Evolutionary conservation across 1,140 invertebrate species (phyloP), one percentile per base, ranked within the genome.

Genomic region (Ephestia elutella): DNA sequence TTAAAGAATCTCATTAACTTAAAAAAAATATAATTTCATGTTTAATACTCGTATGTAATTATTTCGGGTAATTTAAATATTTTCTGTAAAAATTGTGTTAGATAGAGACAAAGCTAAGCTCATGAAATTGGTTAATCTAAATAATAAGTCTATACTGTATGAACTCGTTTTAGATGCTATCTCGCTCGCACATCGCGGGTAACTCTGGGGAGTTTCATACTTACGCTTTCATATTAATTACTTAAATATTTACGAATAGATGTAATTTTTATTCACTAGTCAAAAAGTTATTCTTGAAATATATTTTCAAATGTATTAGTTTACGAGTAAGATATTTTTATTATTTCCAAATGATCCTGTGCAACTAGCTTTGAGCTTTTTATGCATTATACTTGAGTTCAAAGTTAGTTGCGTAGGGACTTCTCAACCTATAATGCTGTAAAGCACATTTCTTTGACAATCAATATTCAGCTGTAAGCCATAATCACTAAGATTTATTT

Each of bases 221-320:
- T 56, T 66, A 74, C 71, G 77, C 80, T 80, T 77, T 79, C 68
- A 70, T 80, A 78, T 79, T 65, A 60, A 65, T 66, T 81, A 80
- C 73, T 82, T 82, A 74, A 68, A 60, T 65, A 66, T 70, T 44
- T 70, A 76, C 71, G 62, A 66, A 70, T 82, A 75, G 65, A 70
- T 65, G 71, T 81, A 81, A 76, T 83, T 77, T 44, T 80, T 81
- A 82, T 82, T 82, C 73, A 74, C 82, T 86, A 86, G 82, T 86
- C 81, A 84, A 80, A 76, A 61, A 79, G 70, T 70, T 78, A 77
- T 79, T 70, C 70, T 73, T 79, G 75, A 78, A 73, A 71, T 66
- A 71, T 68, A 59, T 70, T 68, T 70, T 76, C 59, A 72, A 69
- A 73, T 66, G 71, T 75, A 78, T 75, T 71, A 73, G 57, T 64